Conservation (phyloP, 2,888 invertebrate species). For the Apotomis turbidana region DNA sequence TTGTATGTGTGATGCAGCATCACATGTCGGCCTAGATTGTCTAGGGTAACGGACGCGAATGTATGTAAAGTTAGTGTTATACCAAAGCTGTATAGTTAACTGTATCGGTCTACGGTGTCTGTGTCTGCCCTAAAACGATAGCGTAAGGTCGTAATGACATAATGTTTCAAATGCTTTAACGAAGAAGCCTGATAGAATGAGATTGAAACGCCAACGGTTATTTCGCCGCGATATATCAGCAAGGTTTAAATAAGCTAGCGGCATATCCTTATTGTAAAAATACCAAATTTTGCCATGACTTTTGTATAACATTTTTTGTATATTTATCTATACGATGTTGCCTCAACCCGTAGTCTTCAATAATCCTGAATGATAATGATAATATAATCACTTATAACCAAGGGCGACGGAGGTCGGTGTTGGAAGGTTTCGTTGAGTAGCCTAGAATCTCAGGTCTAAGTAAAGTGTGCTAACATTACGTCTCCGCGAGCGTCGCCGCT, state of each 20-base stretch:
- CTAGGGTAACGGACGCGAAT: slow-evolving; percentile 14
- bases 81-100: slow-evolving; percentile 38
- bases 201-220: slow-evolving; percentile 31
- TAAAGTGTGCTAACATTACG: slow-evolving; percentile 46
- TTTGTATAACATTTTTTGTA: slow-evolving; percentile 70
- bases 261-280: slow-evolving; percentile 47
- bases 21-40: slow-evolving; percentile 15
- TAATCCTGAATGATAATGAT: slow-evolving; percentile 29
- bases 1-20: slow-evolving; percentile 4
- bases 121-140: slow-evolving; percentile 20
- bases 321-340: slow-evolving; percentile 28
- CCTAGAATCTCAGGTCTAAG: slow-evolving; percentile 43
- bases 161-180: slow-evolving; percentile 32
- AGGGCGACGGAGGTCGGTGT: slow-evolving; percentile 8
- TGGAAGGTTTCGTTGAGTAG: slow-evolving; percentile 33
- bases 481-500: slow-evolving; percentile 51
- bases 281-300: slow-evolving; percentile 69
- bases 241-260: slow-evolving; percentile 4
- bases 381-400: slow-evolving; percentile 1
- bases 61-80: slow-evolving; percentile 31
- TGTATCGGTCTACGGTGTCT: slow-evolving; percentile 14
- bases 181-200: slow-evolving; percentile 27
- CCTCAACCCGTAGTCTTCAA: slow-evolving; percentile 30
- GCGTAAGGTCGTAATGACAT: slow-evolving; percentile 18
- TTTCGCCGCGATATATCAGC: slow-evolving; percentile 6